Base-by-base conservation (phyloP, 53 echinoderm and acorn worm genomes). In the Mesocentrotus franciscanus region DNA sequence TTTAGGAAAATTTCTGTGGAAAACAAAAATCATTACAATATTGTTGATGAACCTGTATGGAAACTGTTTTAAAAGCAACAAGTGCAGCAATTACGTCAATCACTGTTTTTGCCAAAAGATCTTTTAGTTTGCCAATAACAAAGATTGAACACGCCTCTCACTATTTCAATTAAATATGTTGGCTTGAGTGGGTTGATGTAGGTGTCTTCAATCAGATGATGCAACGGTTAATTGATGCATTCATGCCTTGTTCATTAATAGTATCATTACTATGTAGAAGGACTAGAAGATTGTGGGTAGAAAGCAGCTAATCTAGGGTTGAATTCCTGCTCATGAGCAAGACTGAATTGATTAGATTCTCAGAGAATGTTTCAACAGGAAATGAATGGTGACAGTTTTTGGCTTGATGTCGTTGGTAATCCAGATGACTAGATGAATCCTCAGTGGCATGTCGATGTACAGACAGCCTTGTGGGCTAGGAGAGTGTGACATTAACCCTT, bases 301-400 rank as follows among this genome's bases (percentile, higher is more conserved):
- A 81, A 81, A 42, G 81, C 33, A 39, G 7, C 81, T 42, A 42
- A 81, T 81, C 81, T 81, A 6, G 42, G 42, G 81, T 33, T 39
- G 81, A 81, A 81, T 39, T 81, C 39, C 33, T 81, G 81, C 60
- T 59, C 59, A 60, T 90, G 60, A 59, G 90, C 29, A 58, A 60
- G 90, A 90, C 90, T 59, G 60, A 90, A 90, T 90, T 60, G 60
- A 90, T 90, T 90, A 60, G 90, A 90, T 90, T 90, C 90, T 60
- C 90, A 60, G 29, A 24, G 24, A 90, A 90, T 24, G 90, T 90
- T 90, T 58, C 90, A 58, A 60, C 90, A 92, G 92, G 92, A 92
- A 92, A 92, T 66, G 62, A 92, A 64, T 4, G 61, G 26, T 68
- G 92, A 92, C 92, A 92, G 92, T 20, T 92, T 66, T 92, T 81